Evolutionary conservation across 2,113 vertebrate species (phyloP).

Genomic region (Antigone vipio): DNA sequence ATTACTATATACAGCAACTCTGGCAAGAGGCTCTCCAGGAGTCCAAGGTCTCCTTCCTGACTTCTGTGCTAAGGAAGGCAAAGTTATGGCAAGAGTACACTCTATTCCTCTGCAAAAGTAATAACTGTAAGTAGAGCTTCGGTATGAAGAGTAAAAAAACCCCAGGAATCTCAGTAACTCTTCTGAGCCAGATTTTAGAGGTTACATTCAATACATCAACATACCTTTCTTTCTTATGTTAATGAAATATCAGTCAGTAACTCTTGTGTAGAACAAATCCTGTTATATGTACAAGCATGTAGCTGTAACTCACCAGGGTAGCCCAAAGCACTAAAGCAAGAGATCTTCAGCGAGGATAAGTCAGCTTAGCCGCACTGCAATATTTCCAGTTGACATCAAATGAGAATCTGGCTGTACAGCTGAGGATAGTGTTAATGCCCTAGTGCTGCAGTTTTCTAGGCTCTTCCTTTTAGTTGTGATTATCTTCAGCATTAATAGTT

Average conservation of each 20-base stretch:
- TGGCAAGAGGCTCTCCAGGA: neutral
- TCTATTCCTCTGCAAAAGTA: neutral
- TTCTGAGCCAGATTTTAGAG: neutral
- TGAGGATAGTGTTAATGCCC: neutral
- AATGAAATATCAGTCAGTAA: conserved; percentile 3
- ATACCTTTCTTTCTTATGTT: neutral
- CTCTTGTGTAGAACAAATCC: neutral
- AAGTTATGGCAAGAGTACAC: neutral
- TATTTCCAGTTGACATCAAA: neutral
- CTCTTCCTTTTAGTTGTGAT: neutral
- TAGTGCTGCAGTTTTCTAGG: neutral
- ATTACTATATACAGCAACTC: neutral
- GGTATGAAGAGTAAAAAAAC: neutral
- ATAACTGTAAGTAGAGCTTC: neutral
- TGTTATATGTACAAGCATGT: neutral
- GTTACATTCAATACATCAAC: neutral
- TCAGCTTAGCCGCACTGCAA: neutral
- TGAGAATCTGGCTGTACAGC: neutral
- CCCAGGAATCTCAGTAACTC: neutral
- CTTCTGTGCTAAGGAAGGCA: neutral
- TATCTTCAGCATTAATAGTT: neutral
- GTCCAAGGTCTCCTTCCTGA: neutral
- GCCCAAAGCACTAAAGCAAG: neutral
- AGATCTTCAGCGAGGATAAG: neutral
- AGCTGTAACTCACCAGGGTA: neutral